Evolutionary conservation across 2,113 vertebrate genomes (phyloP).

Genomic region (Eonycteris spelaea): DNA sequence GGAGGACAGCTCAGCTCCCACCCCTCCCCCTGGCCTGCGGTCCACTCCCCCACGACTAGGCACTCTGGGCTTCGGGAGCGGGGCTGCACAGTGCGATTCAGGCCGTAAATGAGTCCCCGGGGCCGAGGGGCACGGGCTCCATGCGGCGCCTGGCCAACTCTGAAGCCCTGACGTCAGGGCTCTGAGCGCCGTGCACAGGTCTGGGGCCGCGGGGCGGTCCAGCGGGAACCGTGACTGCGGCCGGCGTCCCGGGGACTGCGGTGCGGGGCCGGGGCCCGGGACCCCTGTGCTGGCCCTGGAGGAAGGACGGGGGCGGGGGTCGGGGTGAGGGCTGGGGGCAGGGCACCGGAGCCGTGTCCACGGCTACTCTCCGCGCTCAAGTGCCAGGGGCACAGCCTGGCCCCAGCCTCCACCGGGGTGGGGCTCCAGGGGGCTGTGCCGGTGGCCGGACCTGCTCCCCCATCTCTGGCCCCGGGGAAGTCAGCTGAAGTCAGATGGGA

Average conservation of each 20-base stretch:
- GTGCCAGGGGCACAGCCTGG: not conserved
- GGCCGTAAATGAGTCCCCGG: accelerated
- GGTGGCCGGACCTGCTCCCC: not conserved
- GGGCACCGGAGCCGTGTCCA: not conserved
- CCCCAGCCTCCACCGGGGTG: not conserved
- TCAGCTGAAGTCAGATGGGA: not conserved
- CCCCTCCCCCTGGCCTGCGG: not conserved
- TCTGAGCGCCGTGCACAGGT: not conserved
- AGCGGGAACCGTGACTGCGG: accelerated
- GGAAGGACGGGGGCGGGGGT: accelerated
- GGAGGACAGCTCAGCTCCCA: not conserved
- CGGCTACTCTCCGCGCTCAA: accelerated
- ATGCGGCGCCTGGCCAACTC: not conserved
- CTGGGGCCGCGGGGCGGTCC: accelerated
- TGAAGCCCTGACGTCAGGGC: not conserved
- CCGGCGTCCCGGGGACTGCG: not conserved
- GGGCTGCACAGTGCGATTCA: accelerated
- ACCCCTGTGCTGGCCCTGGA: not conserved
- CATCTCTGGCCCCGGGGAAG: not conserved
- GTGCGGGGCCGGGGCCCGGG: not conserved
- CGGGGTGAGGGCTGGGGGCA: too few species aligned
- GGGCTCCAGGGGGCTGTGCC: not conserved
- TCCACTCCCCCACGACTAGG: not conserved
- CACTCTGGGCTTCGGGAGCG: not conserved
- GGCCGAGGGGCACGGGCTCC: not conserved